phyloP scores from a whole-genome alignment of 1,140 invertebrate genomes.

The Ceratina australensis region DNA sequence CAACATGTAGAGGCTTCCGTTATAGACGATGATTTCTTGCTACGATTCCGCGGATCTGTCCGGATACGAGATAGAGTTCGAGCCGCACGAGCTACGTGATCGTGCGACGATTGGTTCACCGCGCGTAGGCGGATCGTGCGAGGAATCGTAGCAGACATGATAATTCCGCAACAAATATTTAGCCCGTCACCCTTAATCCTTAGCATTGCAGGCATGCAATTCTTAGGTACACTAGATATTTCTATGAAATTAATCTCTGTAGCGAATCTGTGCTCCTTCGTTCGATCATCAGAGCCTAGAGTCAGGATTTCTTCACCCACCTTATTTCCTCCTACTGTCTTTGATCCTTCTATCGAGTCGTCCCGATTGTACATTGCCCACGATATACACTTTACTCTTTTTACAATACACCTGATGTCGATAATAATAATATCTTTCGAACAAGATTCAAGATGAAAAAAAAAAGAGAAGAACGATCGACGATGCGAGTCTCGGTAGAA shows the following conservation, averaged over 20 bases:
- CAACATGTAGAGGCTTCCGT: slow-evolving; percentile 53
- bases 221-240: slow-evolving; percentile 67
- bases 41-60: slow-evolving; percentile 8
- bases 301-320: slow-evolving; percentile 76
- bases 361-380: slow-evolving; percentile 62
- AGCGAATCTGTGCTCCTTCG: slow-evolving; percentile 51
- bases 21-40: slow-evolving; percentile 51
- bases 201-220: slow-evolving; percentile 77
- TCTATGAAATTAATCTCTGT: slow-evolving; percentile 59
- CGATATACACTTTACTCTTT: slow-evolving; percentile 54
- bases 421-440: slow-evolving; percentile 29
- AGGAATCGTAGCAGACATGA: slow-evolving; percentile 51
- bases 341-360: slow-evolving; percentile 59
- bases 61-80: too few relatives aligned
- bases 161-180: slow-evolving; percentile 59
- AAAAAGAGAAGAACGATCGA: background rate
- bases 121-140: background rate
- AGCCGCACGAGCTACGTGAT: too few relatives aligned
- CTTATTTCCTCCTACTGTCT: slow-evolving; percentile 71
- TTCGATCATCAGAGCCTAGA: slow-evolving; percentile 55
- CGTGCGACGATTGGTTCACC: too few relatives aligned
- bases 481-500: slow-evolving; percentile 8
- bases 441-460: slow-evolving; percentile 33
- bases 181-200: slow-evolving; percentile 76
- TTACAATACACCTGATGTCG: slow-evolving; percentile 52